phyloP scores from a whole-genome alignment of 1,140 invertebrate species.

The Drosophila nigrodunni region DNA sequence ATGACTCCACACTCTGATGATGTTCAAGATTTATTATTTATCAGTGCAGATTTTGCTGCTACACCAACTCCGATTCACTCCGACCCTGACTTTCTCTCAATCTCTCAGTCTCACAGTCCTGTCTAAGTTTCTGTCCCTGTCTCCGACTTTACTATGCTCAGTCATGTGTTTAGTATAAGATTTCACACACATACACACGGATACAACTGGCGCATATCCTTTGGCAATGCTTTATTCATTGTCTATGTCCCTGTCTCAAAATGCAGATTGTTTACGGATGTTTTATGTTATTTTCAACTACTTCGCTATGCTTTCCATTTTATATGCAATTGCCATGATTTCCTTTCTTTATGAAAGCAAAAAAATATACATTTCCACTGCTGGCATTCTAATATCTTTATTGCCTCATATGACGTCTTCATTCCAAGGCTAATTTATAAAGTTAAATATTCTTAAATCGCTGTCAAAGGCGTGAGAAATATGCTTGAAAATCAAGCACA shows the following conservation, averaged over 20 bases:
- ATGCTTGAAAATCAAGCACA: too few species aligned
- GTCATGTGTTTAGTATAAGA: slow-evolving; percentile 70
- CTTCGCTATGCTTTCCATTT: slow-evolving; percentile 53
- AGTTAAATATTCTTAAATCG: too few species aligned
- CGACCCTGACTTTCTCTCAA: background rate
- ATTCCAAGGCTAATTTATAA: too few species aligned
- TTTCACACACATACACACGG: slow-evolving; percentile 46
- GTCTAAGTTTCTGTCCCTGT: slow-evolving; percentile 5
- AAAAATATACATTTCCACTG: background rate
- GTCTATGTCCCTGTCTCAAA: slow-evolving; percentile 56
- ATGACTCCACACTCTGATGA: slow-evolving; percentile 50
- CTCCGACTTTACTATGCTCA: slow-evolving; percentile 17
- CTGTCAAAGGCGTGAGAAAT: too few species aligned
- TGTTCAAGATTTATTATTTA: slow-evolving; percentile 76
- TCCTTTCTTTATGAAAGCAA: slow-evolving; percentile 20
- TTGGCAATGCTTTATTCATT: slow-evolving; percentile 68
- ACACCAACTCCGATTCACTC: slow-evolving; percentile 40
- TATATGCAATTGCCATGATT: slow-evolving; percentile 66
- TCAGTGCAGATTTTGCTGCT: slow-evolving; percentile 75
- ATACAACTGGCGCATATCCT: slow-evolving; percentile 38
- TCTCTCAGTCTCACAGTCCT: background rate
- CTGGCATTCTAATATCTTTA: background rate
- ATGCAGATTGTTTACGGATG: slow-evolving; percentile 78
- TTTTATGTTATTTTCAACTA: slow-evolving; percentile 69
- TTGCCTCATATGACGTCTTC: too few species aligned